Conservation (phyloP, 2,113 vertebrate species). For the Calidris pugnax region DNA sequence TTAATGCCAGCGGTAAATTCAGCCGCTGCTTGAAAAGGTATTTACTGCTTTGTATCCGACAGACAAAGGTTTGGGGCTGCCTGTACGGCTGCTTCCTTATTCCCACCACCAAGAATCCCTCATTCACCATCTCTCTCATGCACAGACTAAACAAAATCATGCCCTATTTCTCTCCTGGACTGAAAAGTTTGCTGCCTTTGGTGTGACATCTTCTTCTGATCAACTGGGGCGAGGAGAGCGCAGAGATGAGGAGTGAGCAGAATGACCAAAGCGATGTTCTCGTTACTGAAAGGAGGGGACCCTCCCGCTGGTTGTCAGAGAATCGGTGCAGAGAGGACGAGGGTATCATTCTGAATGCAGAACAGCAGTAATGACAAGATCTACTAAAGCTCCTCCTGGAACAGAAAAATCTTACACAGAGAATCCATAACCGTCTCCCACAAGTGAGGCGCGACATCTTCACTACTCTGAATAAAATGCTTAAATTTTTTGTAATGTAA, state of each 20-base stretch:
- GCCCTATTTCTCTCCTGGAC: not conserved
- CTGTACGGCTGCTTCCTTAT: not conserved
- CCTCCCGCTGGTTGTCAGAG: not conserved
- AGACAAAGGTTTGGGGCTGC: not conserved
- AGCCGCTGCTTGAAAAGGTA: not conserved
- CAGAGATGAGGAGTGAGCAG: not conserved
- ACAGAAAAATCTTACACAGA: not conserved
- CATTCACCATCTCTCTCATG: not conserved
- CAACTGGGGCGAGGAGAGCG: not conserved
- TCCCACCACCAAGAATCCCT: not conserved
- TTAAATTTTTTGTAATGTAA: not conserved
- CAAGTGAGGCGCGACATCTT: not conserved
- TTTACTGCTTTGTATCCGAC: not conserved
- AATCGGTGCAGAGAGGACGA: not conserved
- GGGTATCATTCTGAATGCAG: not conserved
- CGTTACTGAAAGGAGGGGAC: fast-evolving
- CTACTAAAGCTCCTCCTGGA: not conserved
- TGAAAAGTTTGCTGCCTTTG: not conserved
- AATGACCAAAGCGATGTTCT: not conserved
- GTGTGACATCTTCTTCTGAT: not conserved
- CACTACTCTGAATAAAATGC: not conserved
- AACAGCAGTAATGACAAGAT: not conserved
- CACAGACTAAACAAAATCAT: not conserved
- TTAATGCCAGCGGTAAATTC: not conserved
- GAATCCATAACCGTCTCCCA: not conserved